Base-by-base conservation (phyloP, 2,113 vertebrate genomes). In the Aspidoscelis tigris region DNA sequence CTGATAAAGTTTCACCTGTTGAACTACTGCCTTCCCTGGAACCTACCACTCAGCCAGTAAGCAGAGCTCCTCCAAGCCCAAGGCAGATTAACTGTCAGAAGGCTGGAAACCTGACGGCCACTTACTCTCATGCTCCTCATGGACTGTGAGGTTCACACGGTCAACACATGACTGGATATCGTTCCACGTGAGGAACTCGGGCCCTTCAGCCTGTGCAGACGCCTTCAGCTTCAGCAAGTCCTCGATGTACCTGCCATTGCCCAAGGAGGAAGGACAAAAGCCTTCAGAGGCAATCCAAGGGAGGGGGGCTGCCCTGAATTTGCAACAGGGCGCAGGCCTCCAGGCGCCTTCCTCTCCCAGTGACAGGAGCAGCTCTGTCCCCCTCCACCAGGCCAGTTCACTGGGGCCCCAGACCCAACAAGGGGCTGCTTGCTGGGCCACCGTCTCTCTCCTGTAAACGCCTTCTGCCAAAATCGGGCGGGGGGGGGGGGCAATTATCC, bases 91-190 rank as follows among this genome's bases (percentile, higher is more conserved):
- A 50, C 47, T 6, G 47, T 9, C 47, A 50, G 47, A 9, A 50
- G 8, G 47, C 47, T 50, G 47, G 47, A 50, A 50, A 50, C 10
- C 2, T 12, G 4, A 76, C 2, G 20, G 33, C 8, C 26, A 94
- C 98, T 97, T 94, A 99, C 99, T 94, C 91, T 98, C 97, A 0
- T 99, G 98, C 74, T 99, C 99, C 93, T 99, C 98, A 2, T 94
- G 97, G 55, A 99, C 97, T n/a, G 93, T 89, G 85, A 92, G 53
- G 89, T 99, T 99, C 92, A 99, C 97, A 5, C 94, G 97, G 95
- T 98, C 98, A 76, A 99, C 90, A n/a, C 96, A 97, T 0, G 97
- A 98, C 21, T 99, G 99, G 87, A 99, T 99, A 95, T 99, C 98
- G n/a, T 99, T 99, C 99, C 99, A 99, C 0, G 98, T 98, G 76